Evolutionary conservation across 2,888 invertebrate genomes (phyloP).

Genomic region (Agriopis leucophaearia): DNA sequence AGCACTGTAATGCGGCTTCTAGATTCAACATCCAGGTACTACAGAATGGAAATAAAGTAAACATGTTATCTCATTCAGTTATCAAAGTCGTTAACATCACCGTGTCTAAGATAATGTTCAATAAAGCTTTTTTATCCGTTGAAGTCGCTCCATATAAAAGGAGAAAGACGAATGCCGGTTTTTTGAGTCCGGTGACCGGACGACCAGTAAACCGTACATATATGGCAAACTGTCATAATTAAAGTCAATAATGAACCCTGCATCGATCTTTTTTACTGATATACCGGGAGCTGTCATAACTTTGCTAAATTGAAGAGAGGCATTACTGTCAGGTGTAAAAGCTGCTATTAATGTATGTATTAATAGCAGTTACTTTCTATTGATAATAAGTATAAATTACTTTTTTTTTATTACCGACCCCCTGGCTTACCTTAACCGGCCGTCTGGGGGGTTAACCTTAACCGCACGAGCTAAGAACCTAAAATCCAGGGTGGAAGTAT

Average conservation of each 20-base stretch:
- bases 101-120: constrained; percentile 66
- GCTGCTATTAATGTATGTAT: too few relatives aligned
- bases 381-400: too few relatives aligned
- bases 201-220: constrained; percentile 76
- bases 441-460: too few relatives aligned
- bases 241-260: constrained; percentile 80
- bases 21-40: background rate
- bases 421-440: too few relatives aligned
- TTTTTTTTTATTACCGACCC: too few relatives aligned
- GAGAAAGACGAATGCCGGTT: constrained; percentile 66
- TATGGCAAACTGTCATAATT: constrained; percentile 85
- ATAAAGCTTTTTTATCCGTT: constrained; percentile 67
- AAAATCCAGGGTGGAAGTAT: too few relatives aligned
- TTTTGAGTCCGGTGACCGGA: constrained; percentile 64
- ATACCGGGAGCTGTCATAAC: constrained; percentile 78
- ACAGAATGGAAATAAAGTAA: constrained; percentile 27
- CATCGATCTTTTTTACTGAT: constrained; percentile 73
- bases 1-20: constrained; percentile 4
- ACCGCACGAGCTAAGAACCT: too few relatives aligned
- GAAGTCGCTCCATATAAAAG: constrained; percentile 71
- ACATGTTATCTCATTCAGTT: constrained; percentile 52
- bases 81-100: constrained; percentile 62
- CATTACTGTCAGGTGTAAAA: constrained; percentile 59
- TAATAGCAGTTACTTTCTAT: too few relatives aligned
- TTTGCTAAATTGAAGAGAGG: constrained; percentile 70